A percentile compares a stretch with the other conserved stretches of the same genome.
phyloP scores from a whole-genome alignment of 2,797 vertebrate species.

The Chromis chromis region DNA sequence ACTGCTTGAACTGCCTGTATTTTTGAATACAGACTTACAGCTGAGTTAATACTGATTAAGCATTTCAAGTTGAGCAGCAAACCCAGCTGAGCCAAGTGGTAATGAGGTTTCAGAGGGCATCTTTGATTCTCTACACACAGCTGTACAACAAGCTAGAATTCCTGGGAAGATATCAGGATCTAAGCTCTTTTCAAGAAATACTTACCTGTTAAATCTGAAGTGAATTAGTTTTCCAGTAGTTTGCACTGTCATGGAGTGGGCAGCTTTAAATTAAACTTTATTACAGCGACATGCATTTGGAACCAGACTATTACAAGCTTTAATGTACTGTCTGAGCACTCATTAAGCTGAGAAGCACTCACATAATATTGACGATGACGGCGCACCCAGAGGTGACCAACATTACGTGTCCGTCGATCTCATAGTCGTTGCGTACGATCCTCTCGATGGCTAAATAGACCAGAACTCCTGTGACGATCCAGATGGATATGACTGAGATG shows the following conservation, averaged over 20 bases:
- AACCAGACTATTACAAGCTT: background rate
- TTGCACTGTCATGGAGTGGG: background rate
- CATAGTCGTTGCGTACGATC: constrained; percentile 92
- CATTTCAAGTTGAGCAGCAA: no score
- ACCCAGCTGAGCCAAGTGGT: no score
- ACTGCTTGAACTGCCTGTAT: no score
- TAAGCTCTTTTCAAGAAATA: no score
- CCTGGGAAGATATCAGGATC: no score
- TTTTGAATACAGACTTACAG: no score
- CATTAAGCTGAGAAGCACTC: constrained; percentile 42
- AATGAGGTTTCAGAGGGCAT: no score
- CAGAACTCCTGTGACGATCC: constrained; percentile 93
- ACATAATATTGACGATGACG: constrained; percentile 93
- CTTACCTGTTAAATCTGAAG: no score
- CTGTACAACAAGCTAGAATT: no score
- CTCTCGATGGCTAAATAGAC: constrained; percentile 93
- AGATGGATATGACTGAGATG: constrained; percentile 94
- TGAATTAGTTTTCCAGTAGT: background rate
- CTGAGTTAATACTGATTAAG: no score
- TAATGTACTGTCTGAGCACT: background rate
- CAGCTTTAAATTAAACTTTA: background rate
- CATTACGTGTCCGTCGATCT: constrained; percentile 94
- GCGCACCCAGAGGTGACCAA: constrained; percentile 92
- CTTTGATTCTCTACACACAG: no score
- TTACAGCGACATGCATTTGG: background rate